phyloP scores from a whole-genome alignment of 2,797 vertebrate species.

The Fistularia tabacaria region DNA sequence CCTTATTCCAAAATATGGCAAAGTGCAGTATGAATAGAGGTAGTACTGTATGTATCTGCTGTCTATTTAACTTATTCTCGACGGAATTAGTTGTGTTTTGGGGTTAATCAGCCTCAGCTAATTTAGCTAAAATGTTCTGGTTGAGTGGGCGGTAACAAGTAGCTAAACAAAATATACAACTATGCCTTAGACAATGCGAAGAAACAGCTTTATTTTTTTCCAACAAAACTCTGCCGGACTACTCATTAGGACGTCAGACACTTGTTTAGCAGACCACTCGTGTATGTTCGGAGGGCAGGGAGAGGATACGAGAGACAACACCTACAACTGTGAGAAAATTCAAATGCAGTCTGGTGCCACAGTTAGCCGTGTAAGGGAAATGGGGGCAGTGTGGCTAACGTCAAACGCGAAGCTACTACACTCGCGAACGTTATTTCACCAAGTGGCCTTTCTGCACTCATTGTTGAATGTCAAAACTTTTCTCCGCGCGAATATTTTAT shows the following conservation, averaged over 20 bases:
- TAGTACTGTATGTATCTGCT: fast-evolving
- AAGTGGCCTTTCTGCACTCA: too few species aligned
- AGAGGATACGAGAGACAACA: too few species aligned
- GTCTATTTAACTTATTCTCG: fast-evolving
- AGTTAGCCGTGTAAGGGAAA: neutral
- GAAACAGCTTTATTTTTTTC: fast-evolving
- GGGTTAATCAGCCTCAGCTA: too few species aligned
- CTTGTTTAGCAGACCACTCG: fast-evolving
- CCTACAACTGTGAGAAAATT: constrained; percentile 3
- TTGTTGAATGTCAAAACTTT: too few species aligned
- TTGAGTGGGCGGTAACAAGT: constrained; percentile 11
- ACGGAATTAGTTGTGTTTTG: too few species aligned
- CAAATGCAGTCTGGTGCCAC: constrained; percentile 1
- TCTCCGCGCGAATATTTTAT: too few species aligned
- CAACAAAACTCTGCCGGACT: constrained; percentile 7
- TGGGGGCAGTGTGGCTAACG: constrained; percentile 22
- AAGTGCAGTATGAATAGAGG: too few species aligned
- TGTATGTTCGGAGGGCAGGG: fast-evolving
- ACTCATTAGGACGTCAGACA: fast-evolving
- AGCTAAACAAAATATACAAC: neutral
- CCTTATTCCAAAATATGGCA: neutral
- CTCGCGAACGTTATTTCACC: neutral
- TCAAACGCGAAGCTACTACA: constrained; percentile 29
- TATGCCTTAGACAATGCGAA: neutral
- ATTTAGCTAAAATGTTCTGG: neutral